Evolutionary conservation across 2,797 vertebrate species (phyloP).

Genomic region (Sebastes iracundus): DNA sequence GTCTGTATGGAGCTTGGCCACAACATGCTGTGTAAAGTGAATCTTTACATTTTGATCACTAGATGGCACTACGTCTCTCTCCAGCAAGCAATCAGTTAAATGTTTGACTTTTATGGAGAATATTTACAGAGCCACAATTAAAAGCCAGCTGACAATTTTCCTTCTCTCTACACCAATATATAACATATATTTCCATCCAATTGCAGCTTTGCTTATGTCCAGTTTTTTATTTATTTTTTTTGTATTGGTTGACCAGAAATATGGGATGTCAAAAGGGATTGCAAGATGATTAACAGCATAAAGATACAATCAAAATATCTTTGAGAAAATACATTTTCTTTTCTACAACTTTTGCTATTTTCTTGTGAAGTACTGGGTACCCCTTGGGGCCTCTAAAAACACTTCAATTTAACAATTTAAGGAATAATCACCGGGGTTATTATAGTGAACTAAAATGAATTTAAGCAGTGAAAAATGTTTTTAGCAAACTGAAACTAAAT

Average conservation of each 20-base stretch:
- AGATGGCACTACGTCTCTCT: conserved; percentile 33
- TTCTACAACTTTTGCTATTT: not conserved
- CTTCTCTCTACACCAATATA: not conserved
- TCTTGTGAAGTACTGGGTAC: not conserved
- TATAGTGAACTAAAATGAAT: too few relatives aligned
- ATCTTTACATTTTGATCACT: conserved; percentile 11
- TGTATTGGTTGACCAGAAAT: not conserved
- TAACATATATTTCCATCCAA: not conserved
- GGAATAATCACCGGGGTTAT: not conserved
- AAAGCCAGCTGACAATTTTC: not conserved
- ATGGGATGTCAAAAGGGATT: not conserved
- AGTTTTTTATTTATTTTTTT: not conserved
- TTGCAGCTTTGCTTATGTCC: not conserved
- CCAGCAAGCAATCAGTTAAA: not conserved
- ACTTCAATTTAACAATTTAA: not conserved
- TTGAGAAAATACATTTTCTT: not conserved
- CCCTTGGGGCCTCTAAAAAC: not conserved
- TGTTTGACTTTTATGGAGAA: not conserved
- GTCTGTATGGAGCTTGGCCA: not conserved
- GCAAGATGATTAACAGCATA: not conserved
- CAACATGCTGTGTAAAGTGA: not conserved
- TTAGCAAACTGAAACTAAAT: too few relatives aligned
- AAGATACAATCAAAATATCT: not conserved
- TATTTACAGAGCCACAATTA: not conserved
- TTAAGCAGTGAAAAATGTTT: too few relatives aligned